phyloP scores from a whole-genome alignment of 2,797 vertebrate species.

The Amblyraja radiata region DNA sequence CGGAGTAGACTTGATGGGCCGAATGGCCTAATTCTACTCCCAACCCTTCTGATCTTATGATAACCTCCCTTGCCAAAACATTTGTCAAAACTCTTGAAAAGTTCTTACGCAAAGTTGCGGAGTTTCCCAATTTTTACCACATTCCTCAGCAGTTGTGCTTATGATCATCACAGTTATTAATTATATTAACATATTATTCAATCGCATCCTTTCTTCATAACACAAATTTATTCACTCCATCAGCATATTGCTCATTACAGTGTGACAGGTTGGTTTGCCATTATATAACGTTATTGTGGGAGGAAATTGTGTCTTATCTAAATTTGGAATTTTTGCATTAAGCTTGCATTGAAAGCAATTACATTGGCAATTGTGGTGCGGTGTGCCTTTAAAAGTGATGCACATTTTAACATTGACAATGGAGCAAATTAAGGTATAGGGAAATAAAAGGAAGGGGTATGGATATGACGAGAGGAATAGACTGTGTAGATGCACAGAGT shows the following conservation, averaged over 20 bases:
- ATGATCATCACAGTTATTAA: neutral
- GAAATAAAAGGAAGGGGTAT: no score
- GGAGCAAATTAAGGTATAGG: no score
- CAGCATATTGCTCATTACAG: conserved; percentile 5
- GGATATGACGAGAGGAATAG: no score
- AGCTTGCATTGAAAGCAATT: neutral
- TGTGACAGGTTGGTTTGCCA: conserved; percentile 11
- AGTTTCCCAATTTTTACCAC: neutral
- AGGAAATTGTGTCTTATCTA: conserved; percentile 12
- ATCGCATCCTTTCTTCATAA: neutral
- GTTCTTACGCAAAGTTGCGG: neutral
- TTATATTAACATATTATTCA: neutral
- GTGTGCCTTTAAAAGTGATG: neutral
- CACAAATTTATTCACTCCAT: neutral
- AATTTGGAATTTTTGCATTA: neutral
- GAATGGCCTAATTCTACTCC: no score
- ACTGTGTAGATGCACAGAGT: no score
- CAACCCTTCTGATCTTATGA: neutral
- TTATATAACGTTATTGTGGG: conserved; percentile 4
- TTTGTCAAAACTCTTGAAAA: neutral
- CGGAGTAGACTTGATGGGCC: no score
- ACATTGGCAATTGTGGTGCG: no score
- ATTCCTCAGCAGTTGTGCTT: neutral
- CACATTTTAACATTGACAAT: neutral
- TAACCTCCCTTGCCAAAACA: neutral